Conservation (phyloP, 2,113 vertebrate genomes). For the Trachemys scripta region DNA sequence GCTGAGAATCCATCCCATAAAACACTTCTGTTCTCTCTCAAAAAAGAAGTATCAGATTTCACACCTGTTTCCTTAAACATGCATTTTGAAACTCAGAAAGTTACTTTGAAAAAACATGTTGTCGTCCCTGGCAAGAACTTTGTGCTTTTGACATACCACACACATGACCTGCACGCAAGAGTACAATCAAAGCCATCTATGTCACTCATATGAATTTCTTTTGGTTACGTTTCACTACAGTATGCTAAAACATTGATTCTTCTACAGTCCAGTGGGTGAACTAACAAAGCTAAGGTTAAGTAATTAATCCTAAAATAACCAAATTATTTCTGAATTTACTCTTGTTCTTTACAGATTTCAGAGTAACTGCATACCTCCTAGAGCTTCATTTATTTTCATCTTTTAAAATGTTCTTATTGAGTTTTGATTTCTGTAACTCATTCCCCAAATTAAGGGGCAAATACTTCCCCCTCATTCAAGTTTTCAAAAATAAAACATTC, state of each 20-base stretch:
- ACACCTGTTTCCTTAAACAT: background rate
- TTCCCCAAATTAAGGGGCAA: background rate
- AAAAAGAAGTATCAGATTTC: background rate
- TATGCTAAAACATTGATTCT: background rate
- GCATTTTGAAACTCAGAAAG: background rate
- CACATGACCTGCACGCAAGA: rapidly evolving
- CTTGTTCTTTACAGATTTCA: background rate
- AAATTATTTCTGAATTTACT: conserved; percentile 1
- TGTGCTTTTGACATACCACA: background rate
- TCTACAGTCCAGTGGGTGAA: background rate
- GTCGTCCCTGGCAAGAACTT: background rate
- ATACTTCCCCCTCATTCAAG: conserved; percentile 41
- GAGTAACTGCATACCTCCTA: background rate
- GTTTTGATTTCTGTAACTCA: conserved; percentile 16
- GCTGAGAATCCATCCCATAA: background rate
- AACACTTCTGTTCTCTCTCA: background rate
- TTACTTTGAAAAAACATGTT: background rate
- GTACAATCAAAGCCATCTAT: background rate
- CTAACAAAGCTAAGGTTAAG: background rate
- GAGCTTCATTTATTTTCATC: background rate
- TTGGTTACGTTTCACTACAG: background rate
- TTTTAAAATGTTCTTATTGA: background rate
- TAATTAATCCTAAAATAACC: conserved; percentile 21
- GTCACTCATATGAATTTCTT: background rate
- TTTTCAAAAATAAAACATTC: conserved; percentile 42